Evolutionary conservation across 92 coral and sea anemone genomes (phyloP).

Genomic region (Porites evermanni): DNA sequence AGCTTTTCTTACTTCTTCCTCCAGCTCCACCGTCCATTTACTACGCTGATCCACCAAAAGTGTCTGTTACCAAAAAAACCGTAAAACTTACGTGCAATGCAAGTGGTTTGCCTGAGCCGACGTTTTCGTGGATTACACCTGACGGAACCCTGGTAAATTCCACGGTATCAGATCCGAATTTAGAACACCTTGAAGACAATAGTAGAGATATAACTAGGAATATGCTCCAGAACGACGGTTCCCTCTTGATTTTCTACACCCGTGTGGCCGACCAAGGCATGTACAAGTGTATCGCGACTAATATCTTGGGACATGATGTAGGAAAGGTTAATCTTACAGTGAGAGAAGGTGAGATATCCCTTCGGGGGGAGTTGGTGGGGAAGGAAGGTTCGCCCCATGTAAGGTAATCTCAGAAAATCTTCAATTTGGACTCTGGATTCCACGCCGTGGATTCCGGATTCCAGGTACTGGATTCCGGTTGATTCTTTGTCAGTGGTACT

Average conservation of each 20-base stretch:
- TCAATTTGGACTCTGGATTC: too few relatives aligned
- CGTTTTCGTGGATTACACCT: background rate
- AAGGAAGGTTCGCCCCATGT: too few relatives aligned
- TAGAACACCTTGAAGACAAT: conserved; percentile 5
- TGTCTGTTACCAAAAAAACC: conserved; percentile 59
- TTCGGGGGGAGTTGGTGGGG: too few relatives aligned
- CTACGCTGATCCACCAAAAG: conserved; percentile 35
- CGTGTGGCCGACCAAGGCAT: conserved; percentile 62
- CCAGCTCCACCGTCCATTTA: conserved; percentile 61
- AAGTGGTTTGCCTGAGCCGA: conserved; percentile 62
- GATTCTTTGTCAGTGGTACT: too few relatives aligned
- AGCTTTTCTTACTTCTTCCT: background rate
- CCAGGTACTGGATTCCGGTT: too few relatives aligned
- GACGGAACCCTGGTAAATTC: conserved; percentile 35
- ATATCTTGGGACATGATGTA: conserved; percentile 51
- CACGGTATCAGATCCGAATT: conserved; percentile 9
- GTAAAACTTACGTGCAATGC: conserved; percentile 75
- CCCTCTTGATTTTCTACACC: conserved; percentile 44
- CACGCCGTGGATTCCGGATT: too few relatives aligned
- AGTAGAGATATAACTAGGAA: conserved; percentile 23
- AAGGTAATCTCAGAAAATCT: too few relatives aligned
- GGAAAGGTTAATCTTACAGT: conserved; percentile 54
- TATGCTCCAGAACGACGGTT: background rate
- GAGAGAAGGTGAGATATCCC: conserved; percentile 56
- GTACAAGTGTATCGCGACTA: conserved; percentile 70